These are phyloP conservation scores for Emberiza fucata DNA, from an alignment of 2,113 vertebrate genomes.

Conservation along the genomic window DNA sequence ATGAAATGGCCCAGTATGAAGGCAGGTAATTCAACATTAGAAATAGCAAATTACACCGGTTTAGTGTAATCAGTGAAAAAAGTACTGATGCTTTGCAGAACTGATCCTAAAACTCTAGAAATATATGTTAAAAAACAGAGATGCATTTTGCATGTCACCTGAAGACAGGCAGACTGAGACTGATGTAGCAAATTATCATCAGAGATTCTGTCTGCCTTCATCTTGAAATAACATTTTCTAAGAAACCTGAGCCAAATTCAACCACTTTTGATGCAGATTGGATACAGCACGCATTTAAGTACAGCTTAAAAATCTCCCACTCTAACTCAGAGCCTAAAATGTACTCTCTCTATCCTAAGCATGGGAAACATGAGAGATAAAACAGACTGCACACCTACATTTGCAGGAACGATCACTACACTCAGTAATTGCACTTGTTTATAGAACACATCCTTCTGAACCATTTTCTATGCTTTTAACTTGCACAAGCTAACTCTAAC, in stretches of 20 bases:
- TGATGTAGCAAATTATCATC: not conserved
- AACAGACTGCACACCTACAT: not conserved
- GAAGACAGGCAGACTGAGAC: not conserved
- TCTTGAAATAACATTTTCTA: not conserved
- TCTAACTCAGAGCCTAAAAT: not conserved
- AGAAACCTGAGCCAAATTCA: not conserved
- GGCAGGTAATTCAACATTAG: not conserved
- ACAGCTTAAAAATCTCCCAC: not conserved
- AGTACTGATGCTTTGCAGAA: not conserved
- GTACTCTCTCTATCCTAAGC: not conserved
- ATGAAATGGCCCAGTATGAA: not conserved
- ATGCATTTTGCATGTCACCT: not conserved
- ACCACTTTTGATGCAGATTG: not conserved
- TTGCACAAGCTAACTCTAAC: not conserved
- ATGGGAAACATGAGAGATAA: not conserved
- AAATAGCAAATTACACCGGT: not conserved
- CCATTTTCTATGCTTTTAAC: not conserved
- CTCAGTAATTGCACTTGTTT: not conserved
- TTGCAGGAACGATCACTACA: not conserved
- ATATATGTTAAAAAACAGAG: not conserved
- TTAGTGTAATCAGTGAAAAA: not conserved
- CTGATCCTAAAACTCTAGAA: not conserved
- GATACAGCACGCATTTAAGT: not conserved
- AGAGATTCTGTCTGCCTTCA: not conserved
- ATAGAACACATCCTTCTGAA: not conserved